These are phyloP conservation scores for Bombus superbus DNA, from an alignment of 1,140 invertebrate species.

Conservation along the genomic window DNA sequence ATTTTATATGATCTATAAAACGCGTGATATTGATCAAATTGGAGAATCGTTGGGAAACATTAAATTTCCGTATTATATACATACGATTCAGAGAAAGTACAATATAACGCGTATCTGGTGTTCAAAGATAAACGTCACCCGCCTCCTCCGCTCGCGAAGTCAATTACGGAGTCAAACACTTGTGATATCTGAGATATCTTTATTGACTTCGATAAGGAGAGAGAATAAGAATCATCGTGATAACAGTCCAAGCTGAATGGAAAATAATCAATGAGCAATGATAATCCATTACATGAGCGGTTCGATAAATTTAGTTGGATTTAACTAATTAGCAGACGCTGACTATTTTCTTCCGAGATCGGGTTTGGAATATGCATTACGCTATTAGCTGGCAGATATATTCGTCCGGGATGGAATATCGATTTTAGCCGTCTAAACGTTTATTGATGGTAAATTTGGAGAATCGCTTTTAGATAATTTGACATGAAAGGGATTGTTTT, in stretches of 20 bases:
- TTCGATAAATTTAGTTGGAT: not conserved
- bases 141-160: not conserved
- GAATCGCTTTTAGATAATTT: not conserved
- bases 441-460: conserved; percentile 19
- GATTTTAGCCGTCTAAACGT: not conserved
- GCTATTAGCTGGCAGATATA: not conserved
- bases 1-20: not conserved
- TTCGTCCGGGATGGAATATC: not conserved
- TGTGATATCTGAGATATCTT: not conserved
- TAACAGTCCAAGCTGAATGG: not conserved
- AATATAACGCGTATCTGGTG: not conserved
- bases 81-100: not conserved
- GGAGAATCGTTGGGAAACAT: not conserved
- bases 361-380: not conserved
- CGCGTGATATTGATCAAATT: not conserved
- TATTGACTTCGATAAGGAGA: not conserved
- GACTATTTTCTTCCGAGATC: conserved; percentile 1
- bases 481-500: too few relatives aligned
- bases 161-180: not conserved
- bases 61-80: not conserved
- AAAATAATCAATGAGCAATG: not conserved
- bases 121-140: conserved; percentile 3
- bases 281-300: not conserved
- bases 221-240: not conserved
- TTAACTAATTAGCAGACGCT: not conserved